Base-by-base conservation (phyloP, 2,113 vertebrate species). In the Paraplagusia blochii region DNA sequence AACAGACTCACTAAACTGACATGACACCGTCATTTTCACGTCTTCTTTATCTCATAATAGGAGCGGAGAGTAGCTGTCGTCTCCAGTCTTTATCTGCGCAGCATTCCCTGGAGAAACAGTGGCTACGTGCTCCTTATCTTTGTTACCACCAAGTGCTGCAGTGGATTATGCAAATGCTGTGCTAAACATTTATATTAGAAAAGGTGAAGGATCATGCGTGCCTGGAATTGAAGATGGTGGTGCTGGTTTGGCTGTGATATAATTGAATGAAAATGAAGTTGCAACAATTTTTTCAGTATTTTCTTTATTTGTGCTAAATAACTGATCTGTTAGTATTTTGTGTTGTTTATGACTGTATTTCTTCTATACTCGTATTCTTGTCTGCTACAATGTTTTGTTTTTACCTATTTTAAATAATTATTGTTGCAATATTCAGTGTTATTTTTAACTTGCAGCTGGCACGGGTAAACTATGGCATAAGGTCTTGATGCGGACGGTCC, bases 1-100 rank as follows among this genome's bases (percentile, higher is more conserved):
- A 29, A 29, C 22, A 29, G 6, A 29, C 22, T 29, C 22, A 29
- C 22, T 29, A 29, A 29, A 29, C 22, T 29, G 22, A 29, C 22
- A 29, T 29, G 22, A 29, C 22, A 29, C 22, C 82, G 81, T 79
- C 10, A 5, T 4, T 11, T 4, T 40, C 11, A 12, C 11, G 36
- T 39, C 9, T 39, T 9, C 11, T 73, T 88, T 87, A 90, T 90
- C 85, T 88, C 87, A 86, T 92, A 91, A 89, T 88, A 88, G 88
- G 77, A 86, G 74, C 81, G 72, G 77, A 85, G 72, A 82, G 80
- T 82, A 76, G 77, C 50, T 79, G 67, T 63, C 73, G 80, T 69
- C 76, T 73, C 33, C 77, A 69, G 58, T 66, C 70, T 85, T 87
- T 91, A 75, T 89, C 89, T 88, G 82, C 67, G 84, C 55, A 83